phyloP scores from a whole-genome alignment of 2,113 vertebrate species.

The Anser cygnoides region DNA sequence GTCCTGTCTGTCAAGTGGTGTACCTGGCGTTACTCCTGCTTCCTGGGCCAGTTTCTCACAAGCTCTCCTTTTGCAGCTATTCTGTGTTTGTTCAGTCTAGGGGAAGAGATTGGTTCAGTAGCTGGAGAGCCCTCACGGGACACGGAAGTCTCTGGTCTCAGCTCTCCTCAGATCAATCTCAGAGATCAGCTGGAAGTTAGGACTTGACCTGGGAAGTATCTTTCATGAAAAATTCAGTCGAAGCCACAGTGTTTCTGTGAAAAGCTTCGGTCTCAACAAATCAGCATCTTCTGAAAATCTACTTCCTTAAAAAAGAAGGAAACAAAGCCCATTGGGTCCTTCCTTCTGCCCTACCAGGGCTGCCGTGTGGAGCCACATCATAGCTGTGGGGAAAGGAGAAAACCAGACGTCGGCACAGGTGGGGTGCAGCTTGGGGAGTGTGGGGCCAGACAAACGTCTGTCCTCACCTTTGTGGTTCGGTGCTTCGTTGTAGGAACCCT shows the following conservation, averaged over 20 bases:
- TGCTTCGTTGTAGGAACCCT: neutral
- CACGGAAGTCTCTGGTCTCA: neutral
- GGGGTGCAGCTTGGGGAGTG: neutral
- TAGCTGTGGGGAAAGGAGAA: neutral
- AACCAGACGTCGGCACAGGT: too few species aligned
- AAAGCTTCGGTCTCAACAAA: neutral
- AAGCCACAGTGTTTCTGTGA: neutral
- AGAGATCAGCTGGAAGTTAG: neutral
- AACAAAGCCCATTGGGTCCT: neutral
- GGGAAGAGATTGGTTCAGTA: neutral
- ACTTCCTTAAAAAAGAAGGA: neutral
- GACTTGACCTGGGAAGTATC: neutral
- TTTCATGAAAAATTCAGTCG: neutral
- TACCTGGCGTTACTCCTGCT: fast-evolving
- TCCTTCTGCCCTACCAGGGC: neutral
- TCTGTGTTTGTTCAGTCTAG: neutral
- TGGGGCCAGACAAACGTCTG: neutral
- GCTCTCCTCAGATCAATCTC: neutral
- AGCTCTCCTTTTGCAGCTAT: neutral
- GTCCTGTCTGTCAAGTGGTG: fast-evolving
- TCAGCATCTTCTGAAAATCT: neutral
- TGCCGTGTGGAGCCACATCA: fast-evolving
- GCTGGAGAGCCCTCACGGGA: neutral
- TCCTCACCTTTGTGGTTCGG: neutral
- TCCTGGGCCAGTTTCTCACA: neutral